Conservation (phyloP, 2,888 invertebrate genomes). For the Macrophya alboannulata region DNA sequence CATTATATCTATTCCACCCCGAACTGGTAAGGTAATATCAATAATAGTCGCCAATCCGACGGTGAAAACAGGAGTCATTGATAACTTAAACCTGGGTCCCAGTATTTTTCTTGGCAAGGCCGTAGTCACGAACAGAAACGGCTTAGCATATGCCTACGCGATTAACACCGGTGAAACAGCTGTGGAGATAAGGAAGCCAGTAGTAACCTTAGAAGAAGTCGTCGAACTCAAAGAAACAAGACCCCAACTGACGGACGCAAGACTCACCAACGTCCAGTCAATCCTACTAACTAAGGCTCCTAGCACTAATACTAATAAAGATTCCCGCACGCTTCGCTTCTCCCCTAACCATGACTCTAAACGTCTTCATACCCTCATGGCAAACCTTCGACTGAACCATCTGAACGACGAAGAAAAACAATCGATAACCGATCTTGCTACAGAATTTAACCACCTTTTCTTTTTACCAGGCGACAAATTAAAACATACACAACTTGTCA, state of each 20-base stretch:
- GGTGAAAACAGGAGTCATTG: not conserved
- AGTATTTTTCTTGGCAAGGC: not conserved
- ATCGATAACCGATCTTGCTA: not conserved
- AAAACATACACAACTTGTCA: not conserved
- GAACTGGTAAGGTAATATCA: slow-evolving; percentile 2
- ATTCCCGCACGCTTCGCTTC: not conserved
- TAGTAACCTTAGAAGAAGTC: slow-evolving; percentile 9
- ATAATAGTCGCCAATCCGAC: not conserved
- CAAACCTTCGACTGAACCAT: not conserved
- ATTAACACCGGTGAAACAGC: not conserved
- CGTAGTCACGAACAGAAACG: not conserved
- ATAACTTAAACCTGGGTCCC: not conserved
- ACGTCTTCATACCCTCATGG: not conserved
- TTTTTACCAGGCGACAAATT: not conserved
- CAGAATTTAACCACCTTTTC: slow-evolving; percentile 5
- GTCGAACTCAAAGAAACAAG: not conserved
- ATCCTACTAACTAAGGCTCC: not conserved
- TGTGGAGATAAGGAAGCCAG: not conserved
- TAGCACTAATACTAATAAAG: not conserved
- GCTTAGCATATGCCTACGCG: not conserved
- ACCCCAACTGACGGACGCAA: no score
- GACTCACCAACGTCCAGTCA: not conserved
- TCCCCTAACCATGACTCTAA: slow-evolving; percentile 4
- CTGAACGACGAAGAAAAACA: slow-evolving; percentile 8
- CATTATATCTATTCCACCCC: not conserved